Conservation (phyloP, 92 coral and sea anemone species). For the Nematostella vectensis region DNA sequence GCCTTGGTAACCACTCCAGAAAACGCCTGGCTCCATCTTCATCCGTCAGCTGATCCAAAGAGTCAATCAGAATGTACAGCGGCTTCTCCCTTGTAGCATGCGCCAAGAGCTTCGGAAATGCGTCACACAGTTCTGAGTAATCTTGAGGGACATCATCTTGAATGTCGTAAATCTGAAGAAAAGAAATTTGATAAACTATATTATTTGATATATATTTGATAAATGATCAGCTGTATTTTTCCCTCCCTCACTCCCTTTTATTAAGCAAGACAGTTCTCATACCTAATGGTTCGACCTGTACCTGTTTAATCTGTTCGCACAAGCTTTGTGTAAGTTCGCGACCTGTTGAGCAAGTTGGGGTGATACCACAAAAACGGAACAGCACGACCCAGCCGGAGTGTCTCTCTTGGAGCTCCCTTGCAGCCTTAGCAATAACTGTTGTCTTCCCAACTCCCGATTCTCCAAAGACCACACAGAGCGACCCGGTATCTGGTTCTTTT, state of each 20-base stretch:
- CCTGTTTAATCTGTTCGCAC: slow-evolving; percentile 38
- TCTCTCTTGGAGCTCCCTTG: slow-evolving; percentile 34
- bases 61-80: slow-evolving; percentile 51
- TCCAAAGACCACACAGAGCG: slow-evolving; percentile 38
- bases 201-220: too few species aligned
- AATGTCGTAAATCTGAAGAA: slow-evolving; percentile 22
- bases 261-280: too few species aligned
- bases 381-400: slow-evolving; percentile 27
- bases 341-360: slow-evolving; percentile 52
- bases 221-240: too few species aligned
- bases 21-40: slow-evolving; percentile 46
- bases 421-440: slow-evolving; percentile 42
- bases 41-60: slow-evolving; percentile 56
- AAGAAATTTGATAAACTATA: too few species aligned
- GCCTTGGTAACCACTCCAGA: slow-evolving; percentile 57
- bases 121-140: slow-evolving; percentile 37
- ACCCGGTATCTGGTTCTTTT: slow-evolving; percentile 6
- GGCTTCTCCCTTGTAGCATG: slow-evolving; percentile 36
- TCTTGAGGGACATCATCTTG: slow-evolving; percentile 37
- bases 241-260: too few species aligned
- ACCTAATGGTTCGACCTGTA: too few species aligned
- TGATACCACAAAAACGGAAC: slow-evolving; percentile 53
- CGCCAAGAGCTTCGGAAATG: slow-evolving; percentile 29
- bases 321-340: slow-evolving; percentile 46
- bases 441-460: slow-evolving; percentile 60